A percentile compares a stretch with the other conserved stretches of the same genome.
Evolutionary conservation across 2,113 vertebrate genomes (phyloP).

Genomic region (Poicephalus meyeri): DNA sequence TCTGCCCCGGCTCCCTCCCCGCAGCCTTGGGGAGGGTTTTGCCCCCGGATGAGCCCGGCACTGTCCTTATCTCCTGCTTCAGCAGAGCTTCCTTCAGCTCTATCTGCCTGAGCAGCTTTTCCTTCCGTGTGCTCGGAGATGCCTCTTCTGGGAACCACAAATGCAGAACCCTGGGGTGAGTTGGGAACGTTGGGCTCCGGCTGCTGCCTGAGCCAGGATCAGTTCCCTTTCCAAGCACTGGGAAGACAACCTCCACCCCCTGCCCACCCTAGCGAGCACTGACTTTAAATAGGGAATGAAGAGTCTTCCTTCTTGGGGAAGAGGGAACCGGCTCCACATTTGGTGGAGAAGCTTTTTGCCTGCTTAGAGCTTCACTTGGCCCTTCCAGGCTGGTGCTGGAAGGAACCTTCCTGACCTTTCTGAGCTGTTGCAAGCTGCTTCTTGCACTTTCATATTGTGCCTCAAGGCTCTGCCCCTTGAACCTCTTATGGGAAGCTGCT

Average conservation of each 20-base stretch:
- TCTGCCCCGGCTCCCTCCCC: fast-evolving
- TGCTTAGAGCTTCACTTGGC: fast-evolving
- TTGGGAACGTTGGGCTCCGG: fast-evolving
- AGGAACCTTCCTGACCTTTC: neutral
- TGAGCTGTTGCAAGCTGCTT: neutral
- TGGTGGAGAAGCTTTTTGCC: neutral
- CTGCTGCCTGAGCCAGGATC: neutral
- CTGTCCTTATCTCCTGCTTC: too few relatives aligned
- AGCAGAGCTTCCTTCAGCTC: neutral
- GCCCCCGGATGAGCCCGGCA: fast-evolving
- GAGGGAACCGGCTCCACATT: neutral
- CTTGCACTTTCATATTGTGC: neutral
- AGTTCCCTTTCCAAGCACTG: neutral
- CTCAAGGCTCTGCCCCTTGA: neutral
- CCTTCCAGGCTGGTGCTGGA: fast-evolving
- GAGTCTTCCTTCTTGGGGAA: neutral
- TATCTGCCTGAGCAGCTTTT: neutral
- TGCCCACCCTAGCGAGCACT: fast-evolving
- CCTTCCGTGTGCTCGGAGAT: fast-evolving
- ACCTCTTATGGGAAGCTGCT: fast-evolving
- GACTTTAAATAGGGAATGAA: neutral
- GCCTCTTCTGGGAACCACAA: neutral
- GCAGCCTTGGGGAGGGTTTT: neutral
- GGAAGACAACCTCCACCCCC: fast-evolving
- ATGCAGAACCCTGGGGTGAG: fast-evolving